Evolutionary conservation across 30 jellyfish, hydroid and myxozoan genomes (phyloP), one percentile per base, ranked within the genome.

Genomic region (Aurelia coerulea): DNA sequence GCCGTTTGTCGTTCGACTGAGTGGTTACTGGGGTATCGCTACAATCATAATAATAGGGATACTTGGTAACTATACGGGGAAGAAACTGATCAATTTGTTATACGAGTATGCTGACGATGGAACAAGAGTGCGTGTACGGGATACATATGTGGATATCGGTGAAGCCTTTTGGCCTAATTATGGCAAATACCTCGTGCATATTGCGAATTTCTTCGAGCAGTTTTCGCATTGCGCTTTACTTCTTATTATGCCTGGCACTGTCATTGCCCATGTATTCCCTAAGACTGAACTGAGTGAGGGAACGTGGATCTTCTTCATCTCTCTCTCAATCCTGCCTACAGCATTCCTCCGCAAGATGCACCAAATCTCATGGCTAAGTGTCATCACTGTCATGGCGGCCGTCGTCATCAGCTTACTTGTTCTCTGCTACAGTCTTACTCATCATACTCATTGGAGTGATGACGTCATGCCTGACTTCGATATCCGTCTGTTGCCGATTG

Each of bases 191-290:
- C 69, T 88, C n/a, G 98, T 92, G 15, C 98, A 92, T 60, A 65
- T 68, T 17, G 96, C 91, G 15, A 92, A 92, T 64, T 74, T 90
- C 79, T 74, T 92, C 83, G 98, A 92, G 51, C 98, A 92, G 85
- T 88, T 87, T 64, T 87, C 98, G n/a, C 98, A 92, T 65, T 92
- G 98, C 68, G 98, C 84, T 10, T 41, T 92, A 71, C 76, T 92
- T 69, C 90, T 92, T 65, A 92, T 92, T 41, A 92, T 92, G 98
- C 98, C 98, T 2, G 98, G 98, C 2, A 92, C 98, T 1, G 97
- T 92, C 7, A 88, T 92, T 58, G 98, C 98, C 3, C 97, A 88
- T 74, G 90, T 97, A 16, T 92, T 92, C 52, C 98, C 98, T 2
- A 81, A 76, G 62, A 80, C 97, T 16, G 96, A 88, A 35, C 42